Percentiles rank a stretch among this genome's conserved stretches.
Conservation (phyloP, 2,797 vertebrate species). For the Triplophysa yarkandensis region DNA sequence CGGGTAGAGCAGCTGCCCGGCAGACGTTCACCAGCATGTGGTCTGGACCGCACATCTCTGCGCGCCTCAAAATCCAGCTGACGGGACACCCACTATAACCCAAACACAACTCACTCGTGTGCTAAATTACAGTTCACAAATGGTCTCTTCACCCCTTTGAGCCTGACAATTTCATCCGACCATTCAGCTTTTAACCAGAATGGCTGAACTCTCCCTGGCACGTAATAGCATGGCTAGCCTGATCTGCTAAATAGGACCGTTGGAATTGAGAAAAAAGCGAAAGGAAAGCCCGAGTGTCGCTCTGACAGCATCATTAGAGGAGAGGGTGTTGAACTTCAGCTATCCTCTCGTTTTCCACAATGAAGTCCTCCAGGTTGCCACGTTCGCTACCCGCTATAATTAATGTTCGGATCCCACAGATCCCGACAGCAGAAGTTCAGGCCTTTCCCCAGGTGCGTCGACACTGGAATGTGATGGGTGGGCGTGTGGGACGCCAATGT, state of each 20-base stretch:
- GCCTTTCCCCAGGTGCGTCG: constrained; percentile 34
- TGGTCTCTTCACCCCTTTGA: constrained; percentile 60
- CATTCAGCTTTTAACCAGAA: constrained; percentile 59
- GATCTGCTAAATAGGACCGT: constrained; percentile 47
- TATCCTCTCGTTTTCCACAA: constrained; percentile 43
- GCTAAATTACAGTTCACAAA: constrained; percentile 77
- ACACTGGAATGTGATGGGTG: constrained; percentile 51
- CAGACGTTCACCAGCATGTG: constrained; percentile 1
- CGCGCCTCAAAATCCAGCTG: constrained; percentile 44
- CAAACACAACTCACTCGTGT: constrained; percentile 68
- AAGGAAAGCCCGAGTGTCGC: constrained; percentile 20
- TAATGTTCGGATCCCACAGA: constrained; percentile 47
- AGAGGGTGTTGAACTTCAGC: constrained; percentile 45
- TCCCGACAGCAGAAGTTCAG: constrained; percentile 1
- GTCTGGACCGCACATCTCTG: constrained; percentile 2
- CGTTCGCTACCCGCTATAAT: constrained; percentile 50
- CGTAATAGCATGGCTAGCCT: constrained; percentile 58
- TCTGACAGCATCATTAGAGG: constrained; percentile 51
- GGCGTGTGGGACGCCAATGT: constrained; percentile 18
- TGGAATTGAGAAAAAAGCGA: constrained; percentile 1
- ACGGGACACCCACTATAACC: constrained; percentile 72
- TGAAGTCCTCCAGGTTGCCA: constrained; percentile 53
- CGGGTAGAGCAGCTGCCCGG: constrained; percentile 23
- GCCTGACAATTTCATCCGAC: constrained; percentile 55
- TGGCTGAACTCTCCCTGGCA: constrained; percentile 57